These are phyloP conservation scores for Zeugodacus cucurbitae DNA, from an alignment of 1,140 invertebrate genomes.

Conservation along the genomic window DNA sequence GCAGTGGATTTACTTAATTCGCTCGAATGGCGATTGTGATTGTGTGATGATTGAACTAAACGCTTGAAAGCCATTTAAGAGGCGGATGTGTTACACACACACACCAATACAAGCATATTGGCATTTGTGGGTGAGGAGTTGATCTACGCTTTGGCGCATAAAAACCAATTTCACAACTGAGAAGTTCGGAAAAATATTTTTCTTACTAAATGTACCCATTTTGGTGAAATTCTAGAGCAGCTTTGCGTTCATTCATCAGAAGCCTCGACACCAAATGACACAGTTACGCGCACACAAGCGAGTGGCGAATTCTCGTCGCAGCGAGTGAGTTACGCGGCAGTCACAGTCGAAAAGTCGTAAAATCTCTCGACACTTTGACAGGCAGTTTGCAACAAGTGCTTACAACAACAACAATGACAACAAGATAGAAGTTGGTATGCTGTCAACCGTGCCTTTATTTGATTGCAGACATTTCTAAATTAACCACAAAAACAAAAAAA, in stretches of 20 bases:
- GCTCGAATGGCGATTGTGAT: neutral
- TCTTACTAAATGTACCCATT: neutral
- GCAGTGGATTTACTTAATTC: neutral
- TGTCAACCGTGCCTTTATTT: constrained; percentile 14
- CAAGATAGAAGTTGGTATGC: neutral
- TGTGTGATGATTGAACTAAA: neutral
- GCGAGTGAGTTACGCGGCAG: neutral
- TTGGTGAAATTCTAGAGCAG: constrained; percentile 23
- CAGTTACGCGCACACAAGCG: neutral
- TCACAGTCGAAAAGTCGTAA: neutral
- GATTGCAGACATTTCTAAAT: constrained; percentile 11
- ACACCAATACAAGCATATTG: neutral
- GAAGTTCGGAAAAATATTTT: no score
- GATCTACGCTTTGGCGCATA: neutral
- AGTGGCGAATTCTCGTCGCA: neutral
- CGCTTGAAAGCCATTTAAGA: neutral
- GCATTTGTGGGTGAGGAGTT: neutral
- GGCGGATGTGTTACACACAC: neutral
- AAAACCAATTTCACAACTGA: neutral
- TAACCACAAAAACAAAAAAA: constrained; percentile 26
- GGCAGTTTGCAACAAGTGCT: neutral
- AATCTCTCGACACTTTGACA: neutral
- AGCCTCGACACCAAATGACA: neutral
- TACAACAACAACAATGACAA: neutral
- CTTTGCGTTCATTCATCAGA: neutral